A percentile compares a stretch with the other conserved stretches of the same genome.
These are phyloP conservation scores for Alligator sinensis DNA, from an alignment of 2,113 vertebrate species.

Conservation along the genomic window DNA sequence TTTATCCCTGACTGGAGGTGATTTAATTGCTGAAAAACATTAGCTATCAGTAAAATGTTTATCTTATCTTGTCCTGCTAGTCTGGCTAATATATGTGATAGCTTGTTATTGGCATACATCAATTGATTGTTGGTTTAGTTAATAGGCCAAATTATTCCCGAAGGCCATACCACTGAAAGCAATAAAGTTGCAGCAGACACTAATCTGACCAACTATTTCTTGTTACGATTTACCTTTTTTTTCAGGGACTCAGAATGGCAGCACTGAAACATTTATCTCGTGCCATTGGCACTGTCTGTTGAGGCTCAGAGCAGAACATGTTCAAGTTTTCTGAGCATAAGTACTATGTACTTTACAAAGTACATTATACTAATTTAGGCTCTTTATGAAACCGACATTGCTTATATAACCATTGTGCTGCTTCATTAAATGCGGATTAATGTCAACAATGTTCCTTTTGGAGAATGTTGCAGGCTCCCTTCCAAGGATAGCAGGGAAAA, in stretches of 20 bases:
- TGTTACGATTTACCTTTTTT: neutral
- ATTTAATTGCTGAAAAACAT: conserved; percentile 20
- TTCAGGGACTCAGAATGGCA: conserved; percentile 51
- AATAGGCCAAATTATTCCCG: neutral
- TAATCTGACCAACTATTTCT: conserved; percentile 38
- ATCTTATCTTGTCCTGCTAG: neutral
- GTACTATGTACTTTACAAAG: conserved; percentile 30
- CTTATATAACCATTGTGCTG: conserved; percentile 43
- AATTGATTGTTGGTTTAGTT: neutral
- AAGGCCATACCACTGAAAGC: neutral
- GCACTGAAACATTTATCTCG: conserved; percentile 53
- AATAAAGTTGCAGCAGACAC: neutral
- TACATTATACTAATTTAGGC: conserved; percentile 29
- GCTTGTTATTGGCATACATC: neutral
- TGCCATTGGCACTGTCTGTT: conserved; percentile 49
- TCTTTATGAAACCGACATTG: conserved; percentile 51
- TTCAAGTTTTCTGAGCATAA: conserved; percentile 50
- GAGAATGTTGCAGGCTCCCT: conserved; percentile 34
- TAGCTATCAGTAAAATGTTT: neutral
- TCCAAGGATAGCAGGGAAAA: conserved; percentile 34
- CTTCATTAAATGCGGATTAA: conserved; percentile 70
- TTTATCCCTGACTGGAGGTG: neutral
- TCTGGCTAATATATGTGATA: neutral
- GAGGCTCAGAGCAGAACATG: conserved; percentile 53
- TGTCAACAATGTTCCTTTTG: conserved; percentile 33